Base-by-base conservation (phyloP, 1,140 invertebrate genomes). In the Acyrthosiphon pisum region DNA sequence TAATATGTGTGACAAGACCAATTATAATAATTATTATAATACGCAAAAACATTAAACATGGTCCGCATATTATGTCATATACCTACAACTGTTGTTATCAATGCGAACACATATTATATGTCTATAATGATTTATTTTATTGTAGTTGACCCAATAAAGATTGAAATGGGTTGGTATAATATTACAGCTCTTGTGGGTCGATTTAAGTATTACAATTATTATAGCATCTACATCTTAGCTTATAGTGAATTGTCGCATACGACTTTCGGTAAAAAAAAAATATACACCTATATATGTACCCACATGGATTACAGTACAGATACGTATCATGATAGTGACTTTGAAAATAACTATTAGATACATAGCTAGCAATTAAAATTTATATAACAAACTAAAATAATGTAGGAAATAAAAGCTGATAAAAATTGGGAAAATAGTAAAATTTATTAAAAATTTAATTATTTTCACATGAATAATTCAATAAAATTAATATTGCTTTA, bases 121-220 rank as follows among this genome's bases (percentile, higher is more conserved):
- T 76, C n/a, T n/a, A 18, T n/a, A 76, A 76, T n/a, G 30, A 76
- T 76, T 76, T 76, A n/a, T 76, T 76, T 76, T 76, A 76, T 76
- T n/a, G 3, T 14, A 76, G n/a, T 76, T 76, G 60, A 76, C 60
- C 14, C 30, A 76, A 41, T 41, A 76, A 76, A 76, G 14, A n/a
- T 76, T n/a, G 4, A 76, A 76, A 76, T 76, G 14, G 60, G 60
- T 76, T 53, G 20, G 20, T 53, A 46, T 46, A 53, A 6, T 53
- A 22, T 22, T 76, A 76, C 20, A n/a, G n/a, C 14, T n/a, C 14
- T 76, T 76, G n/a, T 76, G 30, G 60, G 60, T 76, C 1, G n/a
- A 35, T n/a, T 76, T 76, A n/a, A 18, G 60, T n/a, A 76, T 20
- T n/a, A n/a, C 18, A 76, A 76, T 76, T n/a, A 68, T 68, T 20